Evolutionary conservation across 2,888 invertebrate genomes (phyloP).

Genomic region (Sinohyriopsis cumingii): DNA sequence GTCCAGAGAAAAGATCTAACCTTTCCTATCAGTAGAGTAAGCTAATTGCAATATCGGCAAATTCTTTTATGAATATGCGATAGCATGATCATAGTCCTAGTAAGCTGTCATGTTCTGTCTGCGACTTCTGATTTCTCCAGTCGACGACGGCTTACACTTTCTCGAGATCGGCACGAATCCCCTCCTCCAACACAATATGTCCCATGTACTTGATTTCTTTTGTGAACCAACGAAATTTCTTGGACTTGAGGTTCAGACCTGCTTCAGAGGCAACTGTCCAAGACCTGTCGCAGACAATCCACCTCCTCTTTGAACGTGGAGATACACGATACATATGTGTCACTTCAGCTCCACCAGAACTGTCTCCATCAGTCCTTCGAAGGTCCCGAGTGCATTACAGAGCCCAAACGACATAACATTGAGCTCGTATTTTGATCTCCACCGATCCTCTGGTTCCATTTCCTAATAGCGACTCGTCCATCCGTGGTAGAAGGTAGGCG

Average conservation of each 20-base stretch:
- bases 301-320: background rate
- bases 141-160: background rate
- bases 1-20: conserved; percentile 9
- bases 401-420: too few relatives aligned
- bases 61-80: conserved; percentile 3
- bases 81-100: conserved; percentile 17
- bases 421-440: too few relatives aligned
- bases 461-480: too few relatives aligned
- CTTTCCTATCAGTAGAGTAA: conserved; percentile 13
- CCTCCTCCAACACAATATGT: conserved; percentile 8
- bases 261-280: conserved; percentile 6
- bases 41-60: conserved; percentile 16
- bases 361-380: too few relatives aligned
- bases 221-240: conserved; percentile 15
- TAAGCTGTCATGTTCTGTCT: conserved; percentile 16
- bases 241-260: conserved; percentile 16
- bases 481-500: too few relatives aligned
- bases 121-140: conserved; percentile 4
- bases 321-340: background rate
- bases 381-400: too few relatives aligned
- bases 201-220: conserved; percentile 17
- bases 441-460: too few relatives aligned
- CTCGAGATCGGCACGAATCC: too few relatives aligned
- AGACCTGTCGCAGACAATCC: background rate
- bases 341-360: too few relatives aligned